A percentile compares a stretch with the other conserved stretches of the same genome.
phyloP scores from a whole-genome alignment of 2,113 vertebrate genomes.

The Clinocottus analis region DNA sequence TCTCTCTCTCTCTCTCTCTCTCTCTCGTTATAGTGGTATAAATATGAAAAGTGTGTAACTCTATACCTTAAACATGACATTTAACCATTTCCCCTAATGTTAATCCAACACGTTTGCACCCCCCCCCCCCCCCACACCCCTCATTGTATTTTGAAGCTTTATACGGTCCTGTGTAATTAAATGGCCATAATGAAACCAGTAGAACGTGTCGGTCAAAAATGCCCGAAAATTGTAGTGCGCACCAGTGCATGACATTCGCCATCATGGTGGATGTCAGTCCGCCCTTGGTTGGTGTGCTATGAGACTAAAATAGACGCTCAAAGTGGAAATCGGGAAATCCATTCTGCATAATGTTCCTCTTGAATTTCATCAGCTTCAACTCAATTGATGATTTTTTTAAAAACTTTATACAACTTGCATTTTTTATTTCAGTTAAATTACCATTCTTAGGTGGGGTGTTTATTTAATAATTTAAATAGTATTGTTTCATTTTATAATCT shows the following conservation, averaged over 20 bases:
- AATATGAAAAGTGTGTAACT: background rate
- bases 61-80: background rate
- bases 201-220: constrained; percentile 65
- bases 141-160: background rate
- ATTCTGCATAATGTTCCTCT: constrained; percentile 17
- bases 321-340: constrained; percentile 29
- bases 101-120: background rate
- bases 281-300: constrained; percentile 19
- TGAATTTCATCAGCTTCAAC: constrained; percentile 30
- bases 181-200: constrained; percentile 48
- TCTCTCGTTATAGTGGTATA: background rate
- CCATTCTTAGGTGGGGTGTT: no score
- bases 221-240: constrained; percentile 42
- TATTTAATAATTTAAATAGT: constrained; percentile 15
- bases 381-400: background rate
- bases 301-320: constrained; percentile 34
- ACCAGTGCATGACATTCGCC: constrained; percentile 53
- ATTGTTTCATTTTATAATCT: background rate
- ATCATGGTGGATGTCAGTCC: constrained; percentile 46
- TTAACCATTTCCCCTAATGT: background rate
- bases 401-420: background rate
- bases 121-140: no score
- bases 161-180: constrained; percentile 40
- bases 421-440: background rate
- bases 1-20: background rate